Evolutionary conservation across 2,888 invertebrate genomes (phyloP).

Genomic region (Alloscopus bannaensis): DNA sequence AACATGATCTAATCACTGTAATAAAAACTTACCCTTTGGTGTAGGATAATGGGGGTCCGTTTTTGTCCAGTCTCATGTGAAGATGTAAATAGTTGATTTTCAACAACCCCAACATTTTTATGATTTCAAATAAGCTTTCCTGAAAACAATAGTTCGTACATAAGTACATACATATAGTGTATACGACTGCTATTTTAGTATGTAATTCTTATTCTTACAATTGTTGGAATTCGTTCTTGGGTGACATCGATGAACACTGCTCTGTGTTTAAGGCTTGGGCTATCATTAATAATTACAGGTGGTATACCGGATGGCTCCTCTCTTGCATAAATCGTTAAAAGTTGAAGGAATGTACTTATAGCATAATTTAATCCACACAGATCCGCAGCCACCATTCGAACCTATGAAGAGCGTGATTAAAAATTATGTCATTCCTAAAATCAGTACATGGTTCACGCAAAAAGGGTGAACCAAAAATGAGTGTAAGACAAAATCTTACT

Average conservation of each 20-base stretch:
- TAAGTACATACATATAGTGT: background rate
- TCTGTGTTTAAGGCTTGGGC: slow-evolving; percentile 79
- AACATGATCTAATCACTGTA: background rate
- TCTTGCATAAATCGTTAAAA: slow-evolving; percentile 77
- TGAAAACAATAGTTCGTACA: slow-evolving; percentile 67
- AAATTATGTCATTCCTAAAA: slow-evolving; percentile 7
- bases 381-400: slow-evolving; percentile 79
- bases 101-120: slow-evolving; percentile 78
- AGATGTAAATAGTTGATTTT: slow-evolving; percentile 79
- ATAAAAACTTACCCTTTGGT: slow-evolving; percentile 75
- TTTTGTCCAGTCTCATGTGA: slow-evolving; percentile 76
- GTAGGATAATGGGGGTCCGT: slow-evolving; percentile 76
- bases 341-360: slow-evolving; percentile 79
- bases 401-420: slow-evolving; percentile 74
- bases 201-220: slow-evolving; percentile 74
- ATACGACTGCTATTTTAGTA: background rate
- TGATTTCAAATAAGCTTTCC: slow-evolving; percentile 78
- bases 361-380: slow-evolving; percentile 79
- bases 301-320: slow-evolving; percentile 74
- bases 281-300: slow-evolving; percentile 79
- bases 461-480: background rate
- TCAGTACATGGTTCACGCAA: background rate
- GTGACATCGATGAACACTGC: slow-evolving; percentile 80
- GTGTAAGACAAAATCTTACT: slow-evolving; percentile 74
- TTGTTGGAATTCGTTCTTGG: slow-evolving; percentile 78